These are phyloP conservation scores for Spodoptera frugiperda DNA, from an alignment of 1,140 invertebrate species.

Conservation along the genomic window DNA sequence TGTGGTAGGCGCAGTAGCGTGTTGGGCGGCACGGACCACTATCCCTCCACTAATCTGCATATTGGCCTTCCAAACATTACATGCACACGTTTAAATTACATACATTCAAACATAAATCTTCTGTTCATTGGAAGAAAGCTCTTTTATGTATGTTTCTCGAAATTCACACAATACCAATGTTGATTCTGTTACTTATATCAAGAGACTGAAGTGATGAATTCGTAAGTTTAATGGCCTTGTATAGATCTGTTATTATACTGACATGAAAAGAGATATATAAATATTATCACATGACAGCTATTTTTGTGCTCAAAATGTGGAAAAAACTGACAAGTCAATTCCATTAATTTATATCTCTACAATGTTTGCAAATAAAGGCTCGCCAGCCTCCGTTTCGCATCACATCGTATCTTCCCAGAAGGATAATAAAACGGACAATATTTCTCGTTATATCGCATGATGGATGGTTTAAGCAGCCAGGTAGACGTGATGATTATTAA, in stretches of 20 bases:
- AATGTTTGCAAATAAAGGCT: constrained; percentile 82
- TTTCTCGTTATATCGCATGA: constrained; percentile 79
- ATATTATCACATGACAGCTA: constrained; percentile 14
- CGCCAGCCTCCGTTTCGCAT: constrained; percentile 59
- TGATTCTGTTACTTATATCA: constrained; percentile 17
- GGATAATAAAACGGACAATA: constrained; percentile 70
- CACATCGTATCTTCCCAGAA: constrained; percentile 60
- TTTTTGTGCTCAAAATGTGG: constrained; percentile 59
- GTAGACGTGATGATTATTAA: constrained; percentile 68
- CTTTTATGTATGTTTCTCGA: not conserved
- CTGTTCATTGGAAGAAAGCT: constrained; percentile 40
- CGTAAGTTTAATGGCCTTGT: constrained; percentile 14
- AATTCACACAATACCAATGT: not conserved
- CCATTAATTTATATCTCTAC: constrained; percentile 65
- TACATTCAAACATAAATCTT: constrained; percentile 46
- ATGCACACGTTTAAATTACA: constrained; percentile 53
- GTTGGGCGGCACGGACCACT: constrained; percentile 63
- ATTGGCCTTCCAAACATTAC: constrained; percentile 65
- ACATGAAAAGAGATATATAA: constrained; percentile 4
- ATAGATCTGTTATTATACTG: constrained; percentile 6
- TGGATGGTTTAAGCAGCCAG: constrained; percentile 74
- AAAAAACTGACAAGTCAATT: constrained; percentile 58
- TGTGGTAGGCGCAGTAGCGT: no score
- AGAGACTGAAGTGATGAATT: constrained; percentile 1
- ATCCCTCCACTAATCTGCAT: constrained; percentile 79